Conservation (phyloP, 92 coral and sea anemone genomes). For the Bergia sp. region DNA sequence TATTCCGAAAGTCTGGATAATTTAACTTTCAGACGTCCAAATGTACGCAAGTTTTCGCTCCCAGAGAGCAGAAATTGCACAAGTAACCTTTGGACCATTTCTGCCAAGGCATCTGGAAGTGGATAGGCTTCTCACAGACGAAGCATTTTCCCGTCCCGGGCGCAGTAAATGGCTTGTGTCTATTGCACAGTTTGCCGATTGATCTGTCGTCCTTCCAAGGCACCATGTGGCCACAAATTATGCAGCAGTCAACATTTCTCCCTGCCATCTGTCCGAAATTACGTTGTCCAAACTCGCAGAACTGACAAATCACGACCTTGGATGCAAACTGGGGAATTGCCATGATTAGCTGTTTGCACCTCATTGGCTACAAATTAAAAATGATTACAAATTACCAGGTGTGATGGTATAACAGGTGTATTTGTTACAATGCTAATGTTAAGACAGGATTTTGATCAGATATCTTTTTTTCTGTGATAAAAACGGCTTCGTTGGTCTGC, state of each 20-base stretch:
- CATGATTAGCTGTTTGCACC: constrained; percentile 60
- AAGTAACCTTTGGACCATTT: constrained; percentile 56
- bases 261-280: constrained; percentile 63
- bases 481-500: too few species aligned
- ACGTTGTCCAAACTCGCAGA: constrained; percentile 68
- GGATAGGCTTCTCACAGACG: constrained; percentile 56
- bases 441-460: background rate
- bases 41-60: background rate
- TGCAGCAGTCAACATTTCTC: constrained; percentile 66
- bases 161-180: constrained; percentile 61
- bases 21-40: background rate
- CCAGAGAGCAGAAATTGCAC: constrained; percentile 57
- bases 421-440: background rate
- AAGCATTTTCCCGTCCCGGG: constrained; percentile 74
- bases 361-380: constrained; percentile 47
- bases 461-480: background rate
- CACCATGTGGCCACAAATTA: constrained; percentile 66
- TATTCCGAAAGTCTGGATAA: background rate
- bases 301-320: constrained; percentile 69
- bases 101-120: background rate
- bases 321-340: constrained; percentile 50
- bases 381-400: background rate
- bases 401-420: background rate
- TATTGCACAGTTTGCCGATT: constrained; percentile 67
- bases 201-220: constrained; percentile 55